A percentile compares a stretch with the other conserved stretches of the same genome.
Conservation (phyloP, 2,888 invertebrate genomes). For the Zaprionus lineosus region DNA sequence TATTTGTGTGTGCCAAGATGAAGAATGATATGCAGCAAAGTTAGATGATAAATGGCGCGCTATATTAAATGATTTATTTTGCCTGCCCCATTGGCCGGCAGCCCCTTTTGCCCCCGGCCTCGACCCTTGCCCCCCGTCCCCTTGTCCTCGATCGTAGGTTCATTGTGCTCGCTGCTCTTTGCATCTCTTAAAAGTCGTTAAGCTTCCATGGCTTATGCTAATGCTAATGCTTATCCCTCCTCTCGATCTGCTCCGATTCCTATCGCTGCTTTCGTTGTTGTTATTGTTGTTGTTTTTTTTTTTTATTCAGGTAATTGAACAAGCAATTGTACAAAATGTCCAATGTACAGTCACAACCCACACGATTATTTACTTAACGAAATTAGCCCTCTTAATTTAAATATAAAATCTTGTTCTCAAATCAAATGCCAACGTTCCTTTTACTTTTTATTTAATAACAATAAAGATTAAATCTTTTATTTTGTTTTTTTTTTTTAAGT, state of each 20-base stretch:
- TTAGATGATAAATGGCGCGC: constrained; percentile 76
- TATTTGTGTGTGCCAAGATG: constrained; percentile 50
- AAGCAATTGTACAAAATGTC: constrained; percentile 57
- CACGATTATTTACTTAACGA: constrained; percentile 35
- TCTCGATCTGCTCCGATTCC: constrained; percentile 36
- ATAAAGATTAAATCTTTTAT: too few species aligned
- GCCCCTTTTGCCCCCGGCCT: background rate
- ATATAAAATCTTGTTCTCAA: too few species aligned
- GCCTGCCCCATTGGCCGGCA: constrained; percentile 20
- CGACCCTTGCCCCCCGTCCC: constrained; percentile 7
- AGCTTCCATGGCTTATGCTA: constrained; percentile 43
- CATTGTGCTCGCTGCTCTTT: constrained; percentile 56
- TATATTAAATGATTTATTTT: constrained; percentile 76
- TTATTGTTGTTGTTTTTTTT: constrained; percentile 24
- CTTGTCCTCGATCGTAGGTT: constrained; percentile 40
- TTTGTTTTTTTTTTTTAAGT: too few species aligned
- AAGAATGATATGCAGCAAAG: constrained; percentile 72
- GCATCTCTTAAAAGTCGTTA: constrained; percentile 46
- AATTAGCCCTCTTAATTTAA: too few species aligned
- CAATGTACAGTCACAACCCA: constrained; percentile 43
- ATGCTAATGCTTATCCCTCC: constrained; percentile 49
- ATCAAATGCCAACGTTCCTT: too few species aligned
- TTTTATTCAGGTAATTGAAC: constrained; percentile 48
- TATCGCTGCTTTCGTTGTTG: constrained; percentile 2
- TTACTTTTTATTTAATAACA: too few species aligned